A percentile compares a stretch with the other conserved stretches of the same genome.
Conservation (phyloP, 2,797 vertebrate genomes). For the Pseudocheirus occidentalis region DNA sequence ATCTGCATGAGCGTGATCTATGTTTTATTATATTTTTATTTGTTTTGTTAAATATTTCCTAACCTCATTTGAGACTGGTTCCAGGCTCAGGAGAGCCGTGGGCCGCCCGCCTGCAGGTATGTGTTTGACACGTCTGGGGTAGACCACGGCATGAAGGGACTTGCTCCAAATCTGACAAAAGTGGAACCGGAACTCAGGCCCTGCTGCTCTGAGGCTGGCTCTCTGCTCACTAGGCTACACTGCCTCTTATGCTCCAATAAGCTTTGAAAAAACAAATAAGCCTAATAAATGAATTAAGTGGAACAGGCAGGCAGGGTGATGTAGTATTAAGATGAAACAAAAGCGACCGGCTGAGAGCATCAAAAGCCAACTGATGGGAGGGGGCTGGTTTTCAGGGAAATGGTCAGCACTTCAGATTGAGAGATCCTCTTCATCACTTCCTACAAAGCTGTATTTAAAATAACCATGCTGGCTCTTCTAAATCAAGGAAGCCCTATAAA, state of each 20-base stretch:
- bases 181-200: neutral
- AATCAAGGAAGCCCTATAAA: neutral
- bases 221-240: neutral
- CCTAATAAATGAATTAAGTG: neutral
- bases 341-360: constrained; percentile 58
- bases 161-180: neutral
- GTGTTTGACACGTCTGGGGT: neutral
- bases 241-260: neutral
- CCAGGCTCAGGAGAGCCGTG: neutral
- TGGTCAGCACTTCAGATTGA: neutral
- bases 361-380: neutral
- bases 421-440: neutral
- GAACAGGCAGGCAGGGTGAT: neutral
- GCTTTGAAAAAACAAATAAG: neutral
- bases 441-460: neutral
- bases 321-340: neutral
- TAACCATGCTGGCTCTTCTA: neutral
- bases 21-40: neutral
- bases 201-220: neutral
- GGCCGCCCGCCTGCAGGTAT: neutral
- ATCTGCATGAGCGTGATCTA: neutral
- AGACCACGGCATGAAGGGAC: neutral
- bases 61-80: neutral
- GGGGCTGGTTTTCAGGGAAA: neutral
- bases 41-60: neutral